Evolutionary conservation across 2,113 vertebrate genomes (phyloP).

Genomic region (Odocoileus virginianus): DNA sequence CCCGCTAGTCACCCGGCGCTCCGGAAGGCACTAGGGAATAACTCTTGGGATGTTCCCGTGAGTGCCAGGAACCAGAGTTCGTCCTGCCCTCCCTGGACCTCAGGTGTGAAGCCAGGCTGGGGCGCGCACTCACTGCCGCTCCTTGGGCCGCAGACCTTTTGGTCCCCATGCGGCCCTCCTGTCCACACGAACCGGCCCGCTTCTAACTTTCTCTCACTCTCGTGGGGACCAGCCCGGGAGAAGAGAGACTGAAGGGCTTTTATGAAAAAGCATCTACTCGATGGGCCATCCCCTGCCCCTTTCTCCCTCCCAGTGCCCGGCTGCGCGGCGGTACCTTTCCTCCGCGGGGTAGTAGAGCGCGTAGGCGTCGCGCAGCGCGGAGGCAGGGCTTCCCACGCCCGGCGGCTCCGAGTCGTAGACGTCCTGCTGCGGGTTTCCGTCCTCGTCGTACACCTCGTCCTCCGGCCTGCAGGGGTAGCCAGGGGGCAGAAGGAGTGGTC

Average conservation of each 20-base stretch:
- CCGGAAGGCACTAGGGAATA: neutral
- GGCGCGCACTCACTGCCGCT: neutral
- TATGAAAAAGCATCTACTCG: neutral
- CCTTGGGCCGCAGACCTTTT: neutral
- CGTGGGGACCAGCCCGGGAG: neutral
- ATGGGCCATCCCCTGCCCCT: neutral
- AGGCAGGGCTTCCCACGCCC: constrained; percentile 84
- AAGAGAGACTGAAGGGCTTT: neutral
- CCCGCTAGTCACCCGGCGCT: neutral
- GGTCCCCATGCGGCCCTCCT: neutral
- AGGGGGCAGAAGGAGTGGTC: constrained; percentile 43
- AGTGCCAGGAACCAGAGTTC: neutral
- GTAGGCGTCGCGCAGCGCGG: constrained; percentile 85
- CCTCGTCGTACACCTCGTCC: constrained; percentile 90
- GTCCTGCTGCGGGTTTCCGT: constrained; percentile 87
- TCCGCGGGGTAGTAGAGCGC: constrained; percentile 86
- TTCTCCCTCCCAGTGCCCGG: neutral
- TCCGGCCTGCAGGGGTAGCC: constrained; percentile 85
- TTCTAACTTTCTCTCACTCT: neutral
- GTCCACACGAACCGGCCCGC: neutral
- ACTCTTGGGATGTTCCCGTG: neutral
- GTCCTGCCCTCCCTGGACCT: neutral
- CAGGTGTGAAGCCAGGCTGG: neutral
- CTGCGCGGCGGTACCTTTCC: constrained; percentile 84
- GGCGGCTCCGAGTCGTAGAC: constrained; percentile 88